Conservation (phyloP, 2,797 vertebrate species). For the Sebastolobus altivelis region DNA sequence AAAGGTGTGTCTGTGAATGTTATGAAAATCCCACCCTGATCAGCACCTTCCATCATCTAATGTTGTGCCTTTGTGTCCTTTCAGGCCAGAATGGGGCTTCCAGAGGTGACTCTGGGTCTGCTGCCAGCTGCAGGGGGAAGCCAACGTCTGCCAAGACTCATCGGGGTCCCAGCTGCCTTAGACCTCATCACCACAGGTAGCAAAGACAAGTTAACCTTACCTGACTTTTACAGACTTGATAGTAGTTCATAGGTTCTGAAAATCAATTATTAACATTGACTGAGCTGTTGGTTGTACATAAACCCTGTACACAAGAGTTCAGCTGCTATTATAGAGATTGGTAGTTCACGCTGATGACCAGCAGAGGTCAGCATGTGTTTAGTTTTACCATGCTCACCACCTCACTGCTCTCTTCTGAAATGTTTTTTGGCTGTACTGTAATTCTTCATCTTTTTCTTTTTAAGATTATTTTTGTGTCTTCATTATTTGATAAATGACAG, state of each 20-base stretch:
- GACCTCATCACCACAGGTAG: constrained; percentile 93
- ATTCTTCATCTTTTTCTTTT: neutral
- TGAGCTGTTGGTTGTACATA: neutral
- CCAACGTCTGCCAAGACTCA: constrained; percentile 92
- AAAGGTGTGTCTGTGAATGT: neutral
- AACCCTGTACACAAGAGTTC: neutral
- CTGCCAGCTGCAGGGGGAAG: constrained; percentile 91
- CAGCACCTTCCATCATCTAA: neutral
- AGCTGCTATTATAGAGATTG: neutral
- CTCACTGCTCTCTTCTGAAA: neutral
- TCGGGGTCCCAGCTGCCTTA: constrained; percentile 90
- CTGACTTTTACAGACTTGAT: neutral
- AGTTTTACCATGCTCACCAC: neutral
- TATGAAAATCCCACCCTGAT: neutral
- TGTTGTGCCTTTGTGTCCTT: constrained; percentile 40
- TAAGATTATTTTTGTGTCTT: neutral
- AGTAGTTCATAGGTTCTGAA: neutral
- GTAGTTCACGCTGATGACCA: constrained; percentile 50
- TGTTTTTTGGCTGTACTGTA: neutral
- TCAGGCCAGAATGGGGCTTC: constrained; percentile 90
- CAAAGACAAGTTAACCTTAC: constrained; percentile 6
- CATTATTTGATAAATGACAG: constrained; percentile 4
- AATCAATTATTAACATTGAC: neutral
- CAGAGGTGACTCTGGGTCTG: constrained; percentile 92
- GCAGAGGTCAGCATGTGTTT: constrained; percentile 65